Base-by-base conservation (phyloP, 2,113 vertebrate genomes). In the Cynocephalus volans region DNA sequence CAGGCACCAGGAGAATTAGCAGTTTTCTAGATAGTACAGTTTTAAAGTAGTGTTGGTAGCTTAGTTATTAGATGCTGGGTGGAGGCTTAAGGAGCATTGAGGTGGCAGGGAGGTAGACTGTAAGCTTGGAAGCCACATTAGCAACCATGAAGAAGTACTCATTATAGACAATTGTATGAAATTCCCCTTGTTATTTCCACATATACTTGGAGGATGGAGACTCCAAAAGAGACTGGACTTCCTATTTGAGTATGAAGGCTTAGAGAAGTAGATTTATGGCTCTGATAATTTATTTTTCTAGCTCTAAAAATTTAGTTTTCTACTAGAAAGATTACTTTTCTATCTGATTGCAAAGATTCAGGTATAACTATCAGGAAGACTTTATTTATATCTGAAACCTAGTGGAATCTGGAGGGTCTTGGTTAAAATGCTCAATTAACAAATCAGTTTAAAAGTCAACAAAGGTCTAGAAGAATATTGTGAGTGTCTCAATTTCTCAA, bases 371-470 rank as follows among this genome's bases (percentile, higher is more conserved):
- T 85, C 17, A 87, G 2, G 77, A 12, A 92, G 60, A 75, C 4
- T 88, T 73, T 3, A 70, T 56, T 95, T 69, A 52, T 56, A 89
- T 89, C 52, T 92, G 93, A 79, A 62, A 21, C 52, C 19, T 73
- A 2, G 13, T 86, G 36, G 93, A 80, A 87, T 82, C 33, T 62
- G 7, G 31, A 92, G 1, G 19, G 54, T 80, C 23, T 90, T 93
- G 9, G n/a, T 65, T 95, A 58, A 81, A 93, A 75, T 77, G 14
- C 18, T 8, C 7, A 88, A 75, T 52, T 52, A 64, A 69, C 26
- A 83, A 77, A 90, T 75, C 21, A 79, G n/a, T 48, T n/a, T 90
- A 90, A 91, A 93, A 91, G 13, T 81, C 24, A 87, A 94, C 48
- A 92, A 87, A 87, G 6, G 9, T 7, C 17, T 80, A 31, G 54